Conservation (phyloP, 2,888 invertebrate genomes). For the Trissoscelio sp. region DNA sequence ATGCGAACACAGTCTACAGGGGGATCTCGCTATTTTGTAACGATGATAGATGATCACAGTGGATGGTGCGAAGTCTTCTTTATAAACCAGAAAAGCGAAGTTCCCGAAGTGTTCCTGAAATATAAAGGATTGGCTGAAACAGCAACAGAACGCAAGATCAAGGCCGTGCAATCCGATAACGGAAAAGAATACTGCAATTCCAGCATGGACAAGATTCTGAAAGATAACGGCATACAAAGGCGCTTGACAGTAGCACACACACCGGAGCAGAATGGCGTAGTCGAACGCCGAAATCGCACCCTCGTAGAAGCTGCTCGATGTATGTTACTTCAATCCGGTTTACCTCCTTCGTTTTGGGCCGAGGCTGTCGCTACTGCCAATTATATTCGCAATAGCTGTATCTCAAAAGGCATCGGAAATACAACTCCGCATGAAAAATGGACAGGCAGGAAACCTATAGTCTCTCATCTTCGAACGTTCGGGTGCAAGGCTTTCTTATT, state of each 20-base stretch:
- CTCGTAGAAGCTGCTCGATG: no score
- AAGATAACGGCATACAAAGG: no score
- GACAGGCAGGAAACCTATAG: background rate
- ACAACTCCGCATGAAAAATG: slow-evolving; percentile 1
- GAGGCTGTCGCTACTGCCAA: no score
- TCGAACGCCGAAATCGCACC: no score
- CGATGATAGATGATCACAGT: slow-evolving; percentile 17
- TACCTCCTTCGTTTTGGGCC: no score
- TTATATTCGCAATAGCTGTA: no score
- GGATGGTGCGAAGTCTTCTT: slow-evolving; percentile 12
- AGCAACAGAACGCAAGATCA: slow-evolving; percentile 52
- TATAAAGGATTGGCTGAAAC: slow-evolving; percentile 14
- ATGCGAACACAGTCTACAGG: slow-evolving; percentile 18
- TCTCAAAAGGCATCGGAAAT: background rate
- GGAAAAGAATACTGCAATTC: no score
- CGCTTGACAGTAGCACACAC: no score
- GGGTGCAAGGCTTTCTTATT: background rate
- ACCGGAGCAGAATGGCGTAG: no score
- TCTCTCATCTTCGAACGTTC: background rate
- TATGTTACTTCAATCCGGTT: no score
- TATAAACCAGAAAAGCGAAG: background rate
- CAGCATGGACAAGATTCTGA: no score
- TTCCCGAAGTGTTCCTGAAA: background rate
- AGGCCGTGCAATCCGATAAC: slow-evolving; percentile 52
- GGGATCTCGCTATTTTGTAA: slow-evolving; percentile 14